phyloP scores from a whole-genome alignment of 1,140 invertebrate genomes.

The Delia radicum region DNA sequence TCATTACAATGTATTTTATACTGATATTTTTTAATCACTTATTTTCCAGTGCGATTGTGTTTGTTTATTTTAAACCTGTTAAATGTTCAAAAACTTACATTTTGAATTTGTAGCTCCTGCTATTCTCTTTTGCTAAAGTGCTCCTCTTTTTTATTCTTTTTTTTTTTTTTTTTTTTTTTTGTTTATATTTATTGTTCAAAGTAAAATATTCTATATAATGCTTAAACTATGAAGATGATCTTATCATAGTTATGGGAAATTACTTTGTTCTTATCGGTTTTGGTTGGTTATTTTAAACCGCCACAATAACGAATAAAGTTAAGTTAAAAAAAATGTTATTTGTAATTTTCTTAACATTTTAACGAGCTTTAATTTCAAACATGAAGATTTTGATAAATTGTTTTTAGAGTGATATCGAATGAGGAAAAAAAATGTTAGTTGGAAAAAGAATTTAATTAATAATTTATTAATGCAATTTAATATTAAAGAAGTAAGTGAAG shows the following conservation, averaged over 20 bases:
- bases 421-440: neutral
- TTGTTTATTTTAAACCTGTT: too few species aligned
- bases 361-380: slow-evolving; percentile 20
- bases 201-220: neutral
- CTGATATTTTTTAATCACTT: neutral
- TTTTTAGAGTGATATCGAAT: neutral
- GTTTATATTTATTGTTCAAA: neutral
- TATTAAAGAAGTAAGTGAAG: too few species aligned
- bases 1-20: neutral
- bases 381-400: slow-evolving; percentile 16
- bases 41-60: too few species aligned
- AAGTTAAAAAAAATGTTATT: neutral
- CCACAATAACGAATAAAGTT: neutral
- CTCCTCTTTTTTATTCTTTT: neutral
- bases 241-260: slow-evolving; percentile 23
- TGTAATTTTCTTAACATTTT: slow-evolving; percentile 18
- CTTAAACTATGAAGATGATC: slow-evolving; percentile 10
- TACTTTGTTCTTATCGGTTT: slow-evolving; percentile 17
- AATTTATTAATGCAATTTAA: too few species aligned
- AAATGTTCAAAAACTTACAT: too few species aligned
- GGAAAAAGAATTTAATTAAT: neutral
- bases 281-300: neutral
- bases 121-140: neutral
- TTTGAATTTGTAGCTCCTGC: neutral
- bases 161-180: neutral